phyloP scores from a whole-genome alignment of 2,888 invertebrate species.

The Sphaerophoria rueppellii region DNA sequence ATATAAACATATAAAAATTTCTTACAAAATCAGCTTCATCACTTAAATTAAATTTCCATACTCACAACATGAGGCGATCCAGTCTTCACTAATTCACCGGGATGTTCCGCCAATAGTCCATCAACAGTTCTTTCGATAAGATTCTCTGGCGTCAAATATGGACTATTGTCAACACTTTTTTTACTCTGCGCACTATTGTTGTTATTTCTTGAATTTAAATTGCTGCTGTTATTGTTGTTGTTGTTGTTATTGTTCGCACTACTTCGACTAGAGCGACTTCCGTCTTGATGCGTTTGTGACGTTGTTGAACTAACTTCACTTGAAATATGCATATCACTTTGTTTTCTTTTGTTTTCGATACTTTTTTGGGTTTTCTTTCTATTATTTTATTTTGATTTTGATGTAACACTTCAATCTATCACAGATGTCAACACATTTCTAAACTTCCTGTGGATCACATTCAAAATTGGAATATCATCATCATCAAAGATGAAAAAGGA shows the following conservation, averaged over 20 bases:
- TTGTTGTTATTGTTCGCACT: conserved; percentile 75
- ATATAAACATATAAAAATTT: neutral
- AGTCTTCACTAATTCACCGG: conserved; percentile 95
- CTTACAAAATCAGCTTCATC: neutral
- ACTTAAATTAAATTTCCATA: conserved; percentile 54
- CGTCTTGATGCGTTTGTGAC: conserved; percentile 83
- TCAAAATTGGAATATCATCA: neutral
- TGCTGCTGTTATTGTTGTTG: conserved; percentile 72
- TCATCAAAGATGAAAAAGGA: neutral
- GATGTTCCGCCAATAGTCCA: conserved; percentile 93
- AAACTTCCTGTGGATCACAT: conserved; percentile 15
- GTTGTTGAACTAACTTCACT: conserved; percentile 91
- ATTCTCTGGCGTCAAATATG: conserved; percentile 89
- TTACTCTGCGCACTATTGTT: conserved; percentile 76
- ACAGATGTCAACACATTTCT: conserved; percentile 58
- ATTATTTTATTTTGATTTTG: conserved; percentile 1
- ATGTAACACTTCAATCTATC: conserved; percentile 44
- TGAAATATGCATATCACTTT: conserved; percentile 88
- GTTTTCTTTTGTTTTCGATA: conserved; percentile 38
- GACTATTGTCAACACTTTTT: conserved; percentile 80
- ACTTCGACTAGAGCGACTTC: conserved; percentile 72
- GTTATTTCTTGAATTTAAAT: conserved; percentile 76
- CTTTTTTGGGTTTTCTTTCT: conserved; percentile 26
- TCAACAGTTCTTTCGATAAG: conserved; percentile 92
- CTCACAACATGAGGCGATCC: conserved; percentile 96